These are phyloP conservation scores for Miniopterus natalensis DNA, from an alignment of 2,113 vertebrate genomes.

Conservation along the genomic window DNA sequence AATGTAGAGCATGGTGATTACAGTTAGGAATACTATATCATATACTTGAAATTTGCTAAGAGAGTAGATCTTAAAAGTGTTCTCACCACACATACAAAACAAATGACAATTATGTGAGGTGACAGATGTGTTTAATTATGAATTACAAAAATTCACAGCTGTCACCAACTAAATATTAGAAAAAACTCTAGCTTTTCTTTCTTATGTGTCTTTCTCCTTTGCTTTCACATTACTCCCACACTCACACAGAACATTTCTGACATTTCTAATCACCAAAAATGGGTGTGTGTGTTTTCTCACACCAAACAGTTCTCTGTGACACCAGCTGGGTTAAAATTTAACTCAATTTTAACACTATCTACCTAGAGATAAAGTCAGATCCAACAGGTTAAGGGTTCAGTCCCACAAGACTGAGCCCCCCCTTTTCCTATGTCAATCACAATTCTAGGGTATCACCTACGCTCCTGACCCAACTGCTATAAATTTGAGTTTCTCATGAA, in stretches of 20 bases:
- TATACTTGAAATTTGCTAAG: not conserved
- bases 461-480: not conserved
- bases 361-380: not conserved
- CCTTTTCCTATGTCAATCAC: not conserved
- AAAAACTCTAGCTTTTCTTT: not conserved
- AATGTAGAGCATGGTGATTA: not conserved
- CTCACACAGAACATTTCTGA: not conserved
- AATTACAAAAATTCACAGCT: not conserved
- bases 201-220: not conserved
- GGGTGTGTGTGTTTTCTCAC: not conserved
- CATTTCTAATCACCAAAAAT: not conserved
- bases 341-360: not conserved
- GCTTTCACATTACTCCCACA: not conserved
- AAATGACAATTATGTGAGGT: not conserved
- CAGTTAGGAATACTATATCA: not conserved
- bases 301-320: not conserved
- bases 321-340: not conserved
- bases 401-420: not conserved
- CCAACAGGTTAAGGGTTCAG: not conserved
- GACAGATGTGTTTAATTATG: conserved; percentile 28
- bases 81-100: not conserved
- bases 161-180: not conserved
- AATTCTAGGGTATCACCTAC: not conserved
- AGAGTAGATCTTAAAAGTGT: not conserved
- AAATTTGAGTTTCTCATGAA: not conserved